Evolutionary conservation across 2,888 invertebrate genomes (phyloP), one percentile per base, ranked within the genome.

Genomic region (Entomobrya proxima): DNA sequence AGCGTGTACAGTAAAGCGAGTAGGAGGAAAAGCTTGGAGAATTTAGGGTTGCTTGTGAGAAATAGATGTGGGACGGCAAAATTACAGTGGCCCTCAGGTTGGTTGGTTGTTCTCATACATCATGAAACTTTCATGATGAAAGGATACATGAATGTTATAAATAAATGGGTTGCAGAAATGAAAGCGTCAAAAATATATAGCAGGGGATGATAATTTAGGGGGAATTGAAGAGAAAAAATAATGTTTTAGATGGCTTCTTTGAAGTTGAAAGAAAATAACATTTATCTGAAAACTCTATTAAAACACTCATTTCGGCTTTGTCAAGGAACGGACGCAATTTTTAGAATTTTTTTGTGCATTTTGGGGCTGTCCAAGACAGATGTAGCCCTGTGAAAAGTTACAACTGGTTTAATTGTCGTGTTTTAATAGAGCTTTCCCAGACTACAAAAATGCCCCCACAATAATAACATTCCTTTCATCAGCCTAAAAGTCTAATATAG

Each of bases 71-170:
- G 79, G 18, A 79, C 79, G 2, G 79, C 79, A 15, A 79, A 79
- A 50, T 18, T 79, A 3, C 79, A 79, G 50, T 79, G 79, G 79
- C 79, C 79, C 47, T 64, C 79, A 79, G 79, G 79, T 79, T 52
- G 30, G 72, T 24, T 13, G n/a, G n/a, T n/a, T n/a, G n/a, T n/a
- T n/a, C n/a, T n/a, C n/a, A n/a, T n/a, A n/a, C n/a, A n/a, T 55
- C 27, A 74, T 47, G 32, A 30, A 74, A 18, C 30, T n/a, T n/a
- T n/a, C n/a, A n/a, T n/a, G n/a, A n/a, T n/a, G n/a, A n/a, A n/a
- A n/a, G n/a, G n/a, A n/a, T n/a, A n/a, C n/a, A n/a, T n/a, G n/a
- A n/a, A n/a, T n/a, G n/a, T n/a, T n/a, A n/a, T n/a, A n/a, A n/a
- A n/a, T n/a, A n/a, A n/a, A n/a, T n/a, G n/a, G n/a, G n/a, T n/a